Base-by-base conservation (phyloP, 2,888 invertebrate species). In the Drosophila sordidula region DNA sequence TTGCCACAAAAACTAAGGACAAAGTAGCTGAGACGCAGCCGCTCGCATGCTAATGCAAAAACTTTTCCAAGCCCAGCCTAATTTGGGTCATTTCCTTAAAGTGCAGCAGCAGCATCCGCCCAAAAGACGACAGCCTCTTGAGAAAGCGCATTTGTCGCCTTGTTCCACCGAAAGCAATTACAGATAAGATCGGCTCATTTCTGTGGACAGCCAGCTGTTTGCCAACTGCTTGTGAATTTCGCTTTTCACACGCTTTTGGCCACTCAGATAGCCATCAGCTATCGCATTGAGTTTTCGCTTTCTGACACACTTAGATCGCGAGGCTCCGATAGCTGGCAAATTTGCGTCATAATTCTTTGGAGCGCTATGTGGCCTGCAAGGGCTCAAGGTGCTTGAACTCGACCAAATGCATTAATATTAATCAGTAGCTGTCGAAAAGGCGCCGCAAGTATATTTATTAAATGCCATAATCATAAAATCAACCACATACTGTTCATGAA, bases 161-260 rank as follows among this genome's bases (percentile, higher is more conserved):
- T 70, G 47, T 63, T 58, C 44, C 36, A 29, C 66, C 56, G 78
- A 80, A 88, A 90, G 87, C 86, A 90, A 90, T 90, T 90, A 89
- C 84, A 78, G 89, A 90, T 90, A 90, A 90, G 90, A 90, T 90
- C 89, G 80, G 56, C 81, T 90, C 89, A 90, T 90, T 90, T 85
- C 75, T 67, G 64, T 45, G 47, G 16, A 51, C 51, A n/a, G 58
- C 44, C 38, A 56, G 49, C 66, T 81, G 84, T 89, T 80, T 88
- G 89, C 65, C 70, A 68, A 83, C 77, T 71, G 70, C 68, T 56
- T 45, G 56, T 61, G 78, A 58, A 75, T 85, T 87, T 77, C 88
- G 88, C 85, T 85, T 83, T 83, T 83, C 83, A 83, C 83, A 83
- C 82, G 77, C 82, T 66, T 34, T 34, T 50, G 59, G 70, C 78